Percentiles rank a stretch among this genome's conserved stretches.
phyloP scores from a whole-genome alignment of 2,888 invertebrate genomes.

The Amphipoea oculea region DNA sequence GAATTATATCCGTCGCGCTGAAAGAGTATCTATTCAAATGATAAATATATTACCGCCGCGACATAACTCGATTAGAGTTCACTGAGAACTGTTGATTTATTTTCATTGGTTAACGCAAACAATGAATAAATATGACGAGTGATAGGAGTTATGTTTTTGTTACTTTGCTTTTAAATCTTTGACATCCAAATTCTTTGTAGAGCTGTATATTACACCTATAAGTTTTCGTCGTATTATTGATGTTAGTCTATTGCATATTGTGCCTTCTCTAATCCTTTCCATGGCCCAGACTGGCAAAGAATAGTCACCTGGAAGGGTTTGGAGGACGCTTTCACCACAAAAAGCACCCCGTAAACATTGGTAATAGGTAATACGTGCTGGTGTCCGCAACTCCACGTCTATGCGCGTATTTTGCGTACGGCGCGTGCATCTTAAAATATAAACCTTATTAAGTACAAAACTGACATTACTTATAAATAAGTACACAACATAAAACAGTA shows the following conservation, averaged over 20 bases:
- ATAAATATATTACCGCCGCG: slow-evolving; percentile 12
- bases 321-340: no score
- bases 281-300: not conserved
- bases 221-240: not conserved
- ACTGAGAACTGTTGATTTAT: slow-evolving; percentile 1
- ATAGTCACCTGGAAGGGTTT: not conserved
- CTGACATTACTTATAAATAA: no score
- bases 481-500: no score
- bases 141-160: not conserved
- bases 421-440: no score
- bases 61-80: not conserved
- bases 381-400: no score
- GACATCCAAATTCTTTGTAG: not conserved
- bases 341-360: no score
- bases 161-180: not conserved
- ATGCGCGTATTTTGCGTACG: no score
- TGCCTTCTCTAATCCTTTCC: not conserved
- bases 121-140: not conserved
- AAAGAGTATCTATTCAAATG: slow-evolving; percentile 16
- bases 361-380: no score
- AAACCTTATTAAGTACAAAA: no score
- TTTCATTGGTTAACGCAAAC: not conserved
- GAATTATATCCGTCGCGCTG: slow-evolving; percentile 21
- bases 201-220: not conserved
- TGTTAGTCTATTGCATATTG: not conserved